phyloP scores from a whole-genome alignment of 1,140 invertebrate species.

The Helicoverpa armigera region DNA sequence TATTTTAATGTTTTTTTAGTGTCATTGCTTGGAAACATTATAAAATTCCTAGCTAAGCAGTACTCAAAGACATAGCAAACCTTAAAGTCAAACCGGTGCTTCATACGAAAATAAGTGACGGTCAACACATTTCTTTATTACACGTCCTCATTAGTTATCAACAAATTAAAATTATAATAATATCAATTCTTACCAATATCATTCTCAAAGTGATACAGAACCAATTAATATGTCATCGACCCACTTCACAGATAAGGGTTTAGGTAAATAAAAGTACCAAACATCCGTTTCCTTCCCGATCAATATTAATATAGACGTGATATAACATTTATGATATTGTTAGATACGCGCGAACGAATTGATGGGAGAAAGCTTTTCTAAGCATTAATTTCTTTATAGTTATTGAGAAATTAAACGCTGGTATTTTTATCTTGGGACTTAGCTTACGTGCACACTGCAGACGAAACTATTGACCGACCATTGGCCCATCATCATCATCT shows the following conservation, averaged over 20 bases:
- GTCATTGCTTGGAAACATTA: too few species aligned
- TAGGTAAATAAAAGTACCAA: constrained; percentile 52
- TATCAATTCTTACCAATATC: not conserved
- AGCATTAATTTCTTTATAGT: not conserved
- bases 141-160: not conserved
- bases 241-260: constrained; percentile 47
- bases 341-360: not conserved
- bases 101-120: too few species aligned
- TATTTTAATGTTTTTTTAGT: too few species aligned
- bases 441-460: too few species aligned
- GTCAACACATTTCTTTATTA: not conserved
- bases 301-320: constrained; percentile 25
- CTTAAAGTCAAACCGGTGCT: too few species aligned
- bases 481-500: too few species aligned
- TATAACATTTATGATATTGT: constrained; percentile 2
- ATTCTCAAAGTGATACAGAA: not conserved
- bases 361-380: constrained; percentile 23
- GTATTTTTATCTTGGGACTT: not conserved
- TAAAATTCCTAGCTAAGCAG: too few species aligned
- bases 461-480: too few species aligned
- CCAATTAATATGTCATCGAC: constrained; percentile 34
- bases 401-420: not conserved
- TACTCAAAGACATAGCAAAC: too few species aligned
- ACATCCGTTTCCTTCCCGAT: constrained; percentile 48
- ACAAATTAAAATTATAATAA: not conserved